Conservation (phyloP, 1,140 invertebrate genomes). For the Acyrthosiphon pisum region DNA sequence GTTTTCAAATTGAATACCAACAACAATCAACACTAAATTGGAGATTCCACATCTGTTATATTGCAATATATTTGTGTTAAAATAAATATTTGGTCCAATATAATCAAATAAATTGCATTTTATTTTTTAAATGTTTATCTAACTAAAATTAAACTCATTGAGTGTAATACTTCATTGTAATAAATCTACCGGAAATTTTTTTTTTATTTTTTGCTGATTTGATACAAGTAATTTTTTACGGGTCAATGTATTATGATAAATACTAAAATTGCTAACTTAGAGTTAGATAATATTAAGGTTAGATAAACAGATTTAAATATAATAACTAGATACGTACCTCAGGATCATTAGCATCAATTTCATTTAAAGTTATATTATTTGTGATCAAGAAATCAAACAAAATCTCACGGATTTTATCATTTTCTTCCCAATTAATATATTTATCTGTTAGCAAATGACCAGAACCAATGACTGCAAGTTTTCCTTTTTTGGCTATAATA, state of each 20-base stretch:
- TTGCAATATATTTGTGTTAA: no score
- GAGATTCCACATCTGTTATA: no score
- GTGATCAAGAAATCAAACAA: conserved; percentile 84
- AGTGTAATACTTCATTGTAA: not conserved
- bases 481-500: conserved; percentile 65
- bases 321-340: conserved; percentile 72
- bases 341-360: conserved; percentile 89
- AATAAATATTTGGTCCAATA: no score
- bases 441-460: conserved; percentile 79
- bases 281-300: no score
- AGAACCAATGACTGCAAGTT: conserved; percentile 81
- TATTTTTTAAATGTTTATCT: not conserved
- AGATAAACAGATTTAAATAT: not conserved
- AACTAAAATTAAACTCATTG: not conserved
- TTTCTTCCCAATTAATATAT: conserved; percentile 95
- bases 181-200: not conserved
- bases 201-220: not conserved
- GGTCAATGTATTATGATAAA: not conserved
- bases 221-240: not conserved
- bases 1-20: not conserved
- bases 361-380: conserved; percentile 74
- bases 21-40: not conserved
- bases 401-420: conserved; percentile 88
- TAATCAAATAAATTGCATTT: no score
- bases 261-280: not conserved